Base-by-base conservation (phyloP, 2,888 invertebrate genomes). In the Drosophila paranaensis region DNA sequence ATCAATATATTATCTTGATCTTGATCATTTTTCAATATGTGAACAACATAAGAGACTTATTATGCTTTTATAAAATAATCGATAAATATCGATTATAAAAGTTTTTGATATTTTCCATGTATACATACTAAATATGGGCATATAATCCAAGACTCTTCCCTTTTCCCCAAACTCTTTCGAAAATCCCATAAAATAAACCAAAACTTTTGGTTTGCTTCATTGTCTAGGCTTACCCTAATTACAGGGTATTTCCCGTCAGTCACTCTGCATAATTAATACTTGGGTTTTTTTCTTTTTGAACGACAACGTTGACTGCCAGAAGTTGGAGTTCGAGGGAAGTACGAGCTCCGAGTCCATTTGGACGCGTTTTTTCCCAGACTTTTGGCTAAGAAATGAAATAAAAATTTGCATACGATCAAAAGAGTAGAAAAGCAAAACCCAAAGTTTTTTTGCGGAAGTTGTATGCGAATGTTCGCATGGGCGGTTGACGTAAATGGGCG, bases 341-440 rank as follows among this genome's bases (percentile, higher is more conserved):
- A 16, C 10, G 51, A 11, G 45, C 48, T 14, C 16, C 16, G 43
- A 40, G 63, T 73, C 53, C 51, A 79, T 57, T 74, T 54, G 45
- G n/a, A 55, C 66, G 76, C 60, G 60, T 48, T 57, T 46, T 74
- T 78, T 70, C 64, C 60, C 57, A 56, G 62, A 39, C 40, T 73
- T 73, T 73, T 45, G 48, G 58, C 55, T 60, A 79, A 77, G 74
- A 70, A 62, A 60, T 60, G 61, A 66, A 81, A 85, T 76, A 72
- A 20, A 88, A 88, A 85, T 89, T 85, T 84, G 88, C 84, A 85
- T 85, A 85, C 75, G 76, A 76, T 81, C 78, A 77, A 62, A 62
- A 40, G 39, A 46, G 27, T 16, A 48, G n/a, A 50, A 37, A 53
- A 45, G 8, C 14, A 45, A 25, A 65, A 72, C 81, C 77, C 56